These are phyloP conservation scores for Corythaeola cristata DNA, from an alignment of 2,113 vertebrate genomes.

Conservation along the genomic window DNA sequence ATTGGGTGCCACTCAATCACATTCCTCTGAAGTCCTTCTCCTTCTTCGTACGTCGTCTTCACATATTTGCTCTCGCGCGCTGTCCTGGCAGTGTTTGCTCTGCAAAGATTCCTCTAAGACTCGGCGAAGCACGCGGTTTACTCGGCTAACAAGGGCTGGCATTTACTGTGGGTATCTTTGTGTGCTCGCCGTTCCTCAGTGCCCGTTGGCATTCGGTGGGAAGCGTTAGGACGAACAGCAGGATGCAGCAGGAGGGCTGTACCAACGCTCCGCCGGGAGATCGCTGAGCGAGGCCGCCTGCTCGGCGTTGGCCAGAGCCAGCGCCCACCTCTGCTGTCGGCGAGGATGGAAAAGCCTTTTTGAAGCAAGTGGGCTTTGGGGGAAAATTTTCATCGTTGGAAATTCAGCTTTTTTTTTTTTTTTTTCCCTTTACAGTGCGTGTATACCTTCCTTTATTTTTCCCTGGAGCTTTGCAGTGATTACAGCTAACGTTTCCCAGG, in stretches of 20 bases:
- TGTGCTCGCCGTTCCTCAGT: conserved; percentile 68
- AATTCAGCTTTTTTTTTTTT: not conserved
- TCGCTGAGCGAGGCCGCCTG: not conserved
- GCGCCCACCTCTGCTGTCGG: not conserved
- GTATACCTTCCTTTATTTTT: not conserved
- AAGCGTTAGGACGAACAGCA: conserved; percentile 62
- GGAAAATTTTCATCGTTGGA: not conserved
- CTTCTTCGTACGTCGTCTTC: not conserved
- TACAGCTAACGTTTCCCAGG: rapidly evolving
- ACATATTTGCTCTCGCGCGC: conserved; percentile 4
- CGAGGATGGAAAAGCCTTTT: not conserved
- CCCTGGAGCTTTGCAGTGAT: not conserved
- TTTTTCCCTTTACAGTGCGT: rapidly evolving
- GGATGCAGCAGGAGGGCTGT: not conserved
- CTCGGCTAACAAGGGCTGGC: conserved; percentile 73
- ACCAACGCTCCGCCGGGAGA: not conserved
- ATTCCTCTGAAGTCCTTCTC: not conserved
- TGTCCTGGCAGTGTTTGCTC: conserved; percentile 55
- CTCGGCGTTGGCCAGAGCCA: not conserved
- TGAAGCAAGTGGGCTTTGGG: not conserved
- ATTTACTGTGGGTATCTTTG: conserved; percentile 59
- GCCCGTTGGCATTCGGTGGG: conserved; percentile 66
- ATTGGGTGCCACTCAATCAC: not conserved
- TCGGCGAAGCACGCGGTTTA: conserved; percentile 62
- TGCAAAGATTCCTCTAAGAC: conserved; percentile 68